A percentile compares a stretch with the other conserved stretches of the same genome.
phyloP scores from a whole-genome alignment of 2,888 invertebrate species.

The Tipula helvola region DNA sequence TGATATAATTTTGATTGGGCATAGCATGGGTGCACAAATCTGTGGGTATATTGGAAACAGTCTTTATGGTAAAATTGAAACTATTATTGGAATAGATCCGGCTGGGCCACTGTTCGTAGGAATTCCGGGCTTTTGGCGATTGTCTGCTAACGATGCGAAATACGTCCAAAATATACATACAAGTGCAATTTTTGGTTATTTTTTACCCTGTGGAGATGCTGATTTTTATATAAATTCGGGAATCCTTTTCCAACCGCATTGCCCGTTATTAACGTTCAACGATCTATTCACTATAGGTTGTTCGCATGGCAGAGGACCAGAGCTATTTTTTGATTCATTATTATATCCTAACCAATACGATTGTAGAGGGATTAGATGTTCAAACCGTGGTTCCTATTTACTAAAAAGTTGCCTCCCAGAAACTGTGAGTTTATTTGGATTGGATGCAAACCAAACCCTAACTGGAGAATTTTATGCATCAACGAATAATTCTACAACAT shows the following conservation, averaged over 20 bases:
- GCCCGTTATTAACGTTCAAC: background rate
- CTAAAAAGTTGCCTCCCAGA: background rate
- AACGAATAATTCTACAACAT: too few species aligned
- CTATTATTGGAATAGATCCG: background rate
- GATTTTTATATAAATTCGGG: background rate
- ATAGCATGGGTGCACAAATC: background rate
- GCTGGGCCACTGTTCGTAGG: background rate
- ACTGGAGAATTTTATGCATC: too few species aligned
- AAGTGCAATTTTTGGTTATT: background rate
- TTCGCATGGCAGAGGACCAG: background rate
- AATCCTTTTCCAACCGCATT: background rate
- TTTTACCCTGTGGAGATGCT: background rate
- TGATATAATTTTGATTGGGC: too few species aligned
- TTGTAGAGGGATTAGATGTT: background rate
- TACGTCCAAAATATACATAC: background rate
- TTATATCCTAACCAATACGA: background rate
- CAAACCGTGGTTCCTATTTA: background rate
- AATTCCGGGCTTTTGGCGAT: background rate
- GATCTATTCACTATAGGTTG: background rate
- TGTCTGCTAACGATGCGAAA: background rate
- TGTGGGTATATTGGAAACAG: background rate
- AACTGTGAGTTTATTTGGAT: too few species aligned
- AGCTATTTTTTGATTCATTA: background rate
- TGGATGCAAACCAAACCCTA: too few species aligned
- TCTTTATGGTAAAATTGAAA: background rate